phyloP scores from a whole-genome alignment of 2,888 invertebrate species.

The Cephus nigrinus region DNA sequence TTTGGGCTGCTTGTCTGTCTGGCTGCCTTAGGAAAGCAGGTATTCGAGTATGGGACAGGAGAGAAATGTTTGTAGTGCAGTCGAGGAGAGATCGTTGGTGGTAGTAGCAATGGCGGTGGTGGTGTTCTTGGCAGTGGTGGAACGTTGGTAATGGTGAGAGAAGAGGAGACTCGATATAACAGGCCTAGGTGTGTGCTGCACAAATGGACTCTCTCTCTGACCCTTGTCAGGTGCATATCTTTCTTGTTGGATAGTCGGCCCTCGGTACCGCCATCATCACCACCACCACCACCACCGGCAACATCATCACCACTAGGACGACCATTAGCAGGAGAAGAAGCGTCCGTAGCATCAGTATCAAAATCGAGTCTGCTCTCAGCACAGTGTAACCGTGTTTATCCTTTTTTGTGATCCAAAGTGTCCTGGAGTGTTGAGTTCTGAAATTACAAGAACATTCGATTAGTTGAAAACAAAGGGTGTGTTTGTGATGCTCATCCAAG shows the following conservation, averaged over 20 bases:
- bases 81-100: conserved; percentile 28
- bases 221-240: conserved; percentile 57
- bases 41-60: neutral
- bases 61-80: neutral
- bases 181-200: conserved; percentile 44
- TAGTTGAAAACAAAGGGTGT: neutral
- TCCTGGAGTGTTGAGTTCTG: neutral
- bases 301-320: neutral
- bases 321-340: neutral
- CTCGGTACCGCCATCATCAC: neutral
- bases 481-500: neutral
- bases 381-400: neutral
- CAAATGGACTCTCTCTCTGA: conserved; percentile 61
- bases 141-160: conserved; percentile 33
- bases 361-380: conserved; percentile 1
- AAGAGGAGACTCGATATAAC: conserved; percentile 56
- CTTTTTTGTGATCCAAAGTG: neutral
- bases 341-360: conserved; percentile 54
- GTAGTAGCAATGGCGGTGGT: conserved; percentile 20
- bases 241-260: conserved; percentile 22
- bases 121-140: conserved; percentile 23
- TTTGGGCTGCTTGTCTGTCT: neutral
- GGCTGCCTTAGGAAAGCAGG: neutral
- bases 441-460: neutral
- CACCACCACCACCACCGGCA: neutral